Conservation (phyloP, 2,113 vertebrate species). For the Microtus ochrogaster region DNA sequence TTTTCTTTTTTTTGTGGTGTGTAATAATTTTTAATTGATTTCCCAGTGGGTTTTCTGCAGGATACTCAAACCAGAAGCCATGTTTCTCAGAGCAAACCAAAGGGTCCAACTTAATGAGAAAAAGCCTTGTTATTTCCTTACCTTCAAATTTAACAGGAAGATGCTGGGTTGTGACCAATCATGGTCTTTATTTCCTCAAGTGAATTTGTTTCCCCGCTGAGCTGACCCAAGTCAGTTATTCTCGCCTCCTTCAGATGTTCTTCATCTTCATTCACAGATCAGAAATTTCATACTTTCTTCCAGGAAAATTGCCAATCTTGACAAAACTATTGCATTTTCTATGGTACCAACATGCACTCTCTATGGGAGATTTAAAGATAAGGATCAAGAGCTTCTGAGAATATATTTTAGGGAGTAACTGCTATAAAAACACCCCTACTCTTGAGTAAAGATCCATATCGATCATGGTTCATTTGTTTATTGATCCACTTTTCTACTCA, state of each 20-base stretch:
- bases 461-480: neutral
- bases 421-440: neutral
- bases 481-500: neutral
- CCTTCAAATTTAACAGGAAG: conserved; percentile 59
- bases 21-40: conserved; percentile 75
- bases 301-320: conserved; percentile 54
- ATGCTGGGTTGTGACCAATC: conserved; percentile 36
- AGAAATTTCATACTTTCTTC: conserved; percentile 47
- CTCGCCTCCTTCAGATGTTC: neutral
- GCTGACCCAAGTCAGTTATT: conserved; percentile 58
- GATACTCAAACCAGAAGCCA: conserved; percentile 10
- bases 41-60: conserved; percentile 69
- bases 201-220: conserved; percentile 62
- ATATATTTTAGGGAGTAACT: neutral
- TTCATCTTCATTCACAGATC: conserved; percentile 51
- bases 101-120: neutral
- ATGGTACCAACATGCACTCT: neutral
- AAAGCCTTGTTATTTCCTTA: neutral
- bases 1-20: conserved; percentile 28
- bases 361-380: conserved; percentile 17
- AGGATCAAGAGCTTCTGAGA: neutral
- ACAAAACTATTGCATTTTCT: conserved; percentile 33
- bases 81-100: conserved; percentile 62
- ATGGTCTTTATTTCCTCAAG: conserved; percentile 31
- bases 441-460: neutral